Conservation (phyloP, 2,888 invertebrate species). For the Drosophila pseudotakahashii region DNA sequence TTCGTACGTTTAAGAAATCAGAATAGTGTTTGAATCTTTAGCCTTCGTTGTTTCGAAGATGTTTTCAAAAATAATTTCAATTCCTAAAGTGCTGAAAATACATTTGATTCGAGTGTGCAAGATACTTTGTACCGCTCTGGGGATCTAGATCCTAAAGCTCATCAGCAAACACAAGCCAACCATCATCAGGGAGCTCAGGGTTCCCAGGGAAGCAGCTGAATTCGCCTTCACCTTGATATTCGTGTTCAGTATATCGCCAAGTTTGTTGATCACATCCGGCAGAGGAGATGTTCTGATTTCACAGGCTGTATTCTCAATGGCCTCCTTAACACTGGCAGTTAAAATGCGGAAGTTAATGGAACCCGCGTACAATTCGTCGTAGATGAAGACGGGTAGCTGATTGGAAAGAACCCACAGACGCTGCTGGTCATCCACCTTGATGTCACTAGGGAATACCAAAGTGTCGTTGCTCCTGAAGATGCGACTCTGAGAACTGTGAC, state of each 20-base stretch:
- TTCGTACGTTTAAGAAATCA: conserved; percentile 14
- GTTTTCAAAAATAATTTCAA: not conserved
- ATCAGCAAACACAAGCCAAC: conserved; percentile 28
- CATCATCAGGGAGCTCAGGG: conserved; percentile 26
- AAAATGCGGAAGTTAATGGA: conserved; percentile 90
- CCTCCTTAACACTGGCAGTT: conserved; percentile 88
- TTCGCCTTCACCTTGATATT: conserved; percentile 36
- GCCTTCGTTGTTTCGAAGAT: no score
- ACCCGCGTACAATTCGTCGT: conserved; percentile 86
- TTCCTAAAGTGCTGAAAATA: not conserved
- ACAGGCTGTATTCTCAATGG: conserved; percentile 90
- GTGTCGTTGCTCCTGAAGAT: conserved; percentile 89
- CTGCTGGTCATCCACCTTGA: conserved; percentile 90
- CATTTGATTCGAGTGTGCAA: conserved; percentile 1
- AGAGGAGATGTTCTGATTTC: conserved; percentile 86
- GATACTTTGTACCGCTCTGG: not conserved
- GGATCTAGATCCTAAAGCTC: conserved; percentile 28
- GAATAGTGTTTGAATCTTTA: no score
- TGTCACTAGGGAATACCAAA: conserved; percentile 91
- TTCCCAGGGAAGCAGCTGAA: conserved; percentile 15
- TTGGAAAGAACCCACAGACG: conserved; percentile 91
- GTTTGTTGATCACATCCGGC: conserved; percentile 86
- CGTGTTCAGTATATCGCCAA: conserved; percentile 85
- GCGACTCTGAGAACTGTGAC: conserved; percentile 89
- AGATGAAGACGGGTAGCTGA: conserved; percentile 89